Base-by-base conservation (phyloP, 2,888 invertebrate species). In the Orchesellides sinensis region DNA sequence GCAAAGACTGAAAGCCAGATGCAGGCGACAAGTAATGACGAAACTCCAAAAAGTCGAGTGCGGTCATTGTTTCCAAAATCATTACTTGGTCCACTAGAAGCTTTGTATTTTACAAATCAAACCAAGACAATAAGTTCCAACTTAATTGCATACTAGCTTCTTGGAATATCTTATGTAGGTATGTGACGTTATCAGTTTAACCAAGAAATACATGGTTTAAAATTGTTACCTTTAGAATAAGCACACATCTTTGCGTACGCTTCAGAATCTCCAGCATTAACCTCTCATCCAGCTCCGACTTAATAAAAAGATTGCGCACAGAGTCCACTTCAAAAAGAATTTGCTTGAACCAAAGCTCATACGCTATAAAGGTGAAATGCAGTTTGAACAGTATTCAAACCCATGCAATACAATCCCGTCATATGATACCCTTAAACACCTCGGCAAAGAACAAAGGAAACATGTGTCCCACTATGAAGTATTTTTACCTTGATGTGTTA, bases 311-410 rank as follows among this genome's bases (percentile, higher is more conserved):
- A 1, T 92, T 91, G 52, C 98, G 92, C 29, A 99, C 95, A 0
- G 98, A 98, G 90, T 99, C 98, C 89, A 99, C 92, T 89, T 99
- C 99, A 90, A 94, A 98, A 84, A 99, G 95, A 66, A 99, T 98
- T 92, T 99, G 99, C 90, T 99, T 99, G 92, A 99, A 99, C 99
- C 99, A 99, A 3, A 99, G 92, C 91, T 99, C 99, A 91, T 99
- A 99, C 0, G 98, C 97, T 97, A 91, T 63, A 27, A 47, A 45
- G 17, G 35, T 12, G 27, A 61, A 56, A n/a, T n/a, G n/a, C n/a
- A n/a, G n/a, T n/a, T n/a, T 23, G 54, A 65, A n/a, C 45, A 2
- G 40, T 40, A 3, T 32, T 5, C 12, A 1, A 40, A 21, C 19
- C 12, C 0, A n/a, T n/a, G 56, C 6, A 49, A 47, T n/a, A n/a